phyloP scores from a whole-genome alignment of 2,888 invertebrate species.

The Drosophila nr. medialis region DNA sequence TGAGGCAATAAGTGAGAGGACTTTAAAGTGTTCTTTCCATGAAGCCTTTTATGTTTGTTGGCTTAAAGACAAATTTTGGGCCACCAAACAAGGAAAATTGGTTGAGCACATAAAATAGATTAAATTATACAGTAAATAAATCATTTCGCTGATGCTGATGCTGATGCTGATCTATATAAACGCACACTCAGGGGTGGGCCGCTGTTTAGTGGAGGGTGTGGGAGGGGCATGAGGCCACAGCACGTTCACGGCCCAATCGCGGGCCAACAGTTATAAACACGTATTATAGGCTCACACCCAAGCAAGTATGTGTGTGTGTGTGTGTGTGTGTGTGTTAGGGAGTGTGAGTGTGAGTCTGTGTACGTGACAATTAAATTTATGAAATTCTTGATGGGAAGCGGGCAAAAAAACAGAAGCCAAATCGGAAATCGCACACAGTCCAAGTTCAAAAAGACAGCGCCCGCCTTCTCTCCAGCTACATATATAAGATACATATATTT shows the following conservation, averaged over 20 bases:
- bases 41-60: background rate
- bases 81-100: conserved; percentile 1
- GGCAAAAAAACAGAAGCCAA: conserved; percentile 8
- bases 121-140: conserved; percentile 72
- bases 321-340: background rate
- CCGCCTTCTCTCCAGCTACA: conserved; percentile 16
- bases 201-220: background rate
- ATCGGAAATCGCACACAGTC: conserved; percentile 14
- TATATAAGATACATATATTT: background rate
- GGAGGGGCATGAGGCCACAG: background rate
- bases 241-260: conserved; percentile 58
- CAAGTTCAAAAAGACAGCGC: conserved; percentile 39
- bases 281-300: conserved; percentile 51
- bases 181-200: conserved; percentile 39
- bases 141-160: conserved; percentile 55
- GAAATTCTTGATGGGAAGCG: conserved; percentile 47
- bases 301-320: conserved; percentile 16
- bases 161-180: conserved; percentile 39
- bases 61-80: background rate
- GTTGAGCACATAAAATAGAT: conserved; percentile 59
- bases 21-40: background rate
- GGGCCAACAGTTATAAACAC: conserved; percentile 68
- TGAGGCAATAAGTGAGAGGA: background rate
- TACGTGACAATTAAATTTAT: conserved; percentile 78
- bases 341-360: conserved; percentile 37